phyloP scores from a whole-genome alignment of 2,888 invertebrate species.

The Amblyjoppa fuscipennis region DNA sequence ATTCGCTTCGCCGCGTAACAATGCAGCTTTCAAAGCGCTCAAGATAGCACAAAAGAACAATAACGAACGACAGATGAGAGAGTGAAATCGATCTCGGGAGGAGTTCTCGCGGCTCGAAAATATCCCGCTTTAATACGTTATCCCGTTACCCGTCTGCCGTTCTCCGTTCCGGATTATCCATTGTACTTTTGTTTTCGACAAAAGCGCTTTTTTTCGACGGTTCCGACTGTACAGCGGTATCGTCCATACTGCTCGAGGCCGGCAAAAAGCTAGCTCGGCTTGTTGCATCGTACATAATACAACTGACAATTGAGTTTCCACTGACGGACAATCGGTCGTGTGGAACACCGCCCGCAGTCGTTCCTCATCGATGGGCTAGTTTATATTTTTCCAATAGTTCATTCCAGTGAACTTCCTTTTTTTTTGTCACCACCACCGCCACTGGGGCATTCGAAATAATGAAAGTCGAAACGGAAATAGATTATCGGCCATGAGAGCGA shows the following conservation, averaged over 20 bases:
- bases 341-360: neutral
- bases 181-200: neutral
- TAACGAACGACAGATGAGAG: neutral
- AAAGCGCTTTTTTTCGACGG: neutral
- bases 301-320: slow-evolving; percentile 53
- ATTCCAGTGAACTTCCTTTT: slow-evolving; percentile 13
- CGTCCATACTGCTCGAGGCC: neutral
- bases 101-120: neutral
- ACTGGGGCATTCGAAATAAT: slow-evolving; percentile 31
- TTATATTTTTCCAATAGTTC: slow-evolving; percentile 38
- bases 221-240: neutral
- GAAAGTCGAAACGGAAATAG: slow-evolving; percentile 15
- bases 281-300: slow-evolving; percentile 15
- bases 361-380: slow-evolving; percentile 21
- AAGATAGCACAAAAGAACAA: neutral
- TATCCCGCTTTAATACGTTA: neutral
- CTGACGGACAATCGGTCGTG: slow-evolving; percentile 21
- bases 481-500: slow-evolving; percentile 27
- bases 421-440: neutral
- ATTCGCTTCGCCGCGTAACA: too few relatives aligned
- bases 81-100: neutral
- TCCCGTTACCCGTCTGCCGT: neutral
- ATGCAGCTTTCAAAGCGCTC: too few relatives aligned
- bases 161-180: neutral
- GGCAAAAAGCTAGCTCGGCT: neutral